Conservation (phyloP, 2,113 vertebrate genomes). For the Stomatorhinus ivindoensis region DNA sequence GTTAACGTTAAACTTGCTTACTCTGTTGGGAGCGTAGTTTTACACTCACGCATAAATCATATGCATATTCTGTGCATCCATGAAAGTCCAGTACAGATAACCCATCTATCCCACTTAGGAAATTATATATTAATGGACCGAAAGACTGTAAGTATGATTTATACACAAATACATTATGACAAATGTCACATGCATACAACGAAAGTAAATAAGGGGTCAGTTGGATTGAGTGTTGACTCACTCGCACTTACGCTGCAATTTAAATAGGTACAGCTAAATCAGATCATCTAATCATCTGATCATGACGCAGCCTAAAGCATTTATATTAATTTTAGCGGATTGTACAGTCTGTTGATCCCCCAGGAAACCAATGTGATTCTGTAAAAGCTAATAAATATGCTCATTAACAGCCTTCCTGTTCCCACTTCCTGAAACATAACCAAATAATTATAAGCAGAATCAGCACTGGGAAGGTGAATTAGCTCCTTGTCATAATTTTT, state of each 20-base stretch:
- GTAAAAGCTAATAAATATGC: not conserved
- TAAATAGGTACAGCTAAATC: too few relatives aligned
- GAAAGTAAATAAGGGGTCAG: too few relatives aligned
- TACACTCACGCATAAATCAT: not conserved
- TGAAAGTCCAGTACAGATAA: not conserved
- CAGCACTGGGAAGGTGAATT: not conserved
- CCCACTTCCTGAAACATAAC: not conserved
- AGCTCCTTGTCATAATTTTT: not conserved
- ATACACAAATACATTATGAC: not conserved
- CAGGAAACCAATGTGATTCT: not conserved
- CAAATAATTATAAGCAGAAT: not conserved
- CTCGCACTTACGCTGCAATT: not conserved
- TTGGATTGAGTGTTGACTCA: not conserved
- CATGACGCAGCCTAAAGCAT: not conserved
- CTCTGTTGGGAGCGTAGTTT: not conserved
- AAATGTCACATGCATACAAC: not conserved
- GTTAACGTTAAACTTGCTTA: not conserved
- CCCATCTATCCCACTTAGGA: not conserved
- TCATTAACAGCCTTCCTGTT: not conserved
- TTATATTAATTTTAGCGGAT: not conserved
- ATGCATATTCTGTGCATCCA: not conserved
- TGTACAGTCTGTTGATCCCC: not conserved
- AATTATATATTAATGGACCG: not conserved
- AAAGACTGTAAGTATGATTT: not conserved
- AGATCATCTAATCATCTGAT: not conserved